These are phyloP conservation scores for Oryzias sinensis DNA, from an alignment of 2,797 vertebrate species.

Conservation along the genomic window DNA sequence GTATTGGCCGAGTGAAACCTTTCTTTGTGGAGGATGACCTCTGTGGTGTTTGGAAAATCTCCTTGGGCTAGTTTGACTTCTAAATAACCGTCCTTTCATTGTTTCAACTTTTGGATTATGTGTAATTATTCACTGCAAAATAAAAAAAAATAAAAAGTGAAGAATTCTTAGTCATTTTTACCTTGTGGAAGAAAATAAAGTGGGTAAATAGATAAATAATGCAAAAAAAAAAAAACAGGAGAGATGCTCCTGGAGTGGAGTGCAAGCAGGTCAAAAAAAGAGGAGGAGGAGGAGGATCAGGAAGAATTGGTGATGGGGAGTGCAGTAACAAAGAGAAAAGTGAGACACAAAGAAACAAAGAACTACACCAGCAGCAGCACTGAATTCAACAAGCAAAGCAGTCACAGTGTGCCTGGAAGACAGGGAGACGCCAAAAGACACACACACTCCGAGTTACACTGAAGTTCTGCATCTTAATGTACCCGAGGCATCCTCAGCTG, in stretches of 20 bases:
- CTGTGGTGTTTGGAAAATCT: conserved; percentile 50
- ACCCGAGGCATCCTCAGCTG: conserved; percentile 67
- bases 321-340: conserved; percentile 61
- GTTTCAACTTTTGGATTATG: conserved; percentile 52
- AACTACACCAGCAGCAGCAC: conserved; percentile 23
- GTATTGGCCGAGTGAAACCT: conserved; percentile 41
- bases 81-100: conserved; percentile 59
- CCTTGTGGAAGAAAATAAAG: conserved; percentile 49
- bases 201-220: conserved; percentile 53
- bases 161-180: conserved; percentile 42
- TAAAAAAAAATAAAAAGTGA: conserved; percentile 27
- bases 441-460: conserved; percentile 38
- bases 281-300: conserved; percentile 28
- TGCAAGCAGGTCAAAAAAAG: conserved; percentile 54
- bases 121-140: conserved; percentile 54
- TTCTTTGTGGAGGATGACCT: conserved; percentile 60
- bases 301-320: conserved; percentile 36
- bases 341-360: conserved; percentile 74
- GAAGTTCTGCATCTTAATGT: conserved; percentile 63
- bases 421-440: conserved; percentile 33
- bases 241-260: conserved; percentile 47
- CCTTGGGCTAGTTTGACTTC: conserved; percentile 53
- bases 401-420: conserved; percentile 34
- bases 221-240: conserved; percentile 59
- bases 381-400: conserved; percentile 30